phyloP scores from a whole-genome alignment of 2,888 invertebrate species.

The Cryptosula pallasiana region DNA sequence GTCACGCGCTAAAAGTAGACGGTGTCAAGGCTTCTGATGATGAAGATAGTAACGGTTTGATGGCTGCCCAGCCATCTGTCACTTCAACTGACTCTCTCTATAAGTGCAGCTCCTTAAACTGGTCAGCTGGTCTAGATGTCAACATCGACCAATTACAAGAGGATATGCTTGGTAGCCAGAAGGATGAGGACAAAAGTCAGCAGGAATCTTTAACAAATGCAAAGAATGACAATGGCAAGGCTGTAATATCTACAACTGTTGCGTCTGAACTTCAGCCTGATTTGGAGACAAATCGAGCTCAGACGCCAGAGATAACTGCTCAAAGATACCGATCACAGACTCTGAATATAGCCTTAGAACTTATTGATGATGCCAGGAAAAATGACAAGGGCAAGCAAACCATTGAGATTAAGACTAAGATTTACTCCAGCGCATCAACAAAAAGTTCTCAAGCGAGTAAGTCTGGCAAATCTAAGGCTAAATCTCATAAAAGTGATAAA shows the following conservation, averaged over 20 bases:
- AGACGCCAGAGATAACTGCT: slow-evolving; percentile 12
- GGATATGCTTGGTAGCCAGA: background rate
- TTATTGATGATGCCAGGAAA: background rate
- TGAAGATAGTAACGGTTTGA: background rate
- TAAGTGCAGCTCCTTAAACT: background rate
- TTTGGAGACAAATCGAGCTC: background rate
- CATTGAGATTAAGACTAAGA: background rate
- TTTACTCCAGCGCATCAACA: slow-evolving; percentile 15
- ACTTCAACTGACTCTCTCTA: background rate
- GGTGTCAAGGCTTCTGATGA: too few relatives aligned
- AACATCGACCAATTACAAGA: background rate
- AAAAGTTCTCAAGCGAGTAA: background rate
- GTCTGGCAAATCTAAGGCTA: background rate
- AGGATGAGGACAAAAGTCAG: background rate
- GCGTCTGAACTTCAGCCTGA: background rate
- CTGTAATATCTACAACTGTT: background rate
- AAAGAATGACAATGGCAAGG: too few relatives aligned
- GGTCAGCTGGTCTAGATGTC: background rate
- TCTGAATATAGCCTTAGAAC: background rate
- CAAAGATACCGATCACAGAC: background rate
- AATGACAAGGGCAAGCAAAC: background rate
- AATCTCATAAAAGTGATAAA: background rate
- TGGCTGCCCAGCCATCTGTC: background rate
- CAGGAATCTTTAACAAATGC: too few relatives aligned
- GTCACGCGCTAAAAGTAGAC: background rate